Base-by-base conservation (phyloP, 1,140 invertebrate species). In the Drosophila sechellia region DNA sequence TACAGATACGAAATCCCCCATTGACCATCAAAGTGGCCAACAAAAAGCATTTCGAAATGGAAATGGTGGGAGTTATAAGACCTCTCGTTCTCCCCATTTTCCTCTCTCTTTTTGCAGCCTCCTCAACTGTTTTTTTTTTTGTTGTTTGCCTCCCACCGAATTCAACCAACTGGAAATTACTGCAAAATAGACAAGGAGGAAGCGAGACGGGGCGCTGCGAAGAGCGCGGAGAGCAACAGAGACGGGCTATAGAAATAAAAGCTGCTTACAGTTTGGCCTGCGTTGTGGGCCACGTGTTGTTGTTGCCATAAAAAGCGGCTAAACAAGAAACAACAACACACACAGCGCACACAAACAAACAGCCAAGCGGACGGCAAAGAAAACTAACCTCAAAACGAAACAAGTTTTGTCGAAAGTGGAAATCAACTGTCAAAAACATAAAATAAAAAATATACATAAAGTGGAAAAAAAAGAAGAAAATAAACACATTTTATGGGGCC, bases 351-450 rank as follows among this genome's bases (percentile, higher is more conserved):
- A 15, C 17, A 37, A 43, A 15, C 17, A 37, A 43, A 31, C 39
- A 34, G 11, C 58, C 46, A 43, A 43, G 12, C 64, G 35, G 64
- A 15, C 35, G 27, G 50, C 69, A 54, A 83, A 74, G 58, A 57
- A 74, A 83, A 83, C 59, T 75, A 81, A 80, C 78, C 78, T 78
- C 49, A 81, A 79, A 81, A 78, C 79, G 59, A 83, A 83, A 83
- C 79, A 48, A 85, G 73, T 85, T 77, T 77, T 63, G 45, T 63
- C 65, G 42, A 60, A 53, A 56, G 72, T 73, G 70, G 70, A 73
- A 73, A 65, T 65, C 71, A 75, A 65, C 68, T 71, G 68, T 71
- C 68, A 71, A 71, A 71, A 69, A 69, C 31, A 31, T 31, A 69
- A 39, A 66, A 64, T 48, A 53, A 64, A 45, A 59, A 73, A 74